Base-by-base conservation (phyloP, 2,113 vertebrate species). In the Oreochromis tanganicae region DNA sequence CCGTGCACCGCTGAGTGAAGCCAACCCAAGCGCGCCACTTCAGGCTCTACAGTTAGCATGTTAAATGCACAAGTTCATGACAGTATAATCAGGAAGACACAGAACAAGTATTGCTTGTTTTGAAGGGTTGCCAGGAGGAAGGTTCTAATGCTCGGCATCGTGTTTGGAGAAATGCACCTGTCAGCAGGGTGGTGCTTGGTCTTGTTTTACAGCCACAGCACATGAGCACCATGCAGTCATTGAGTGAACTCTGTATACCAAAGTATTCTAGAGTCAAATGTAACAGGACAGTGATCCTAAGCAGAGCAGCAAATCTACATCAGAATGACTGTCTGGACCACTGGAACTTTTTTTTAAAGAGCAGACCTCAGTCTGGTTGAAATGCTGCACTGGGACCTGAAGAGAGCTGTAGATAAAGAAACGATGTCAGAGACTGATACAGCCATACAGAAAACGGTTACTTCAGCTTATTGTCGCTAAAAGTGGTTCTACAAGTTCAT, bases 41-140 rank as follows among this genome's bases (percentile, higher is more conserved):
- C 17, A 66, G 2, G 32, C 29, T 36, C 61, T 66, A 36, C 61
- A 36, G 32, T 66, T 66, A 0, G 1, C 17, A 0, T 36, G 61
- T n/a, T 12, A 66, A 32, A 61, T 63, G 16, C 29, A 5, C 34
- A 1, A 66, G 61, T 66, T 21, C 1, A 0, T 66, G 34, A 66
- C 61, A 13, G 34, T 4, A 66, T 38, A 36, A n/a, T 66, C 34
- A 21, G 34, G 34, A 66, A 66, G 10, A 66, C 34, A 38, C 61
- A 0, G 61, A 66, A 66, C 61, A 38, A 36, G 32, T 38, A 6
- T 38, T 34, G 17, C 0, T 66, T 66, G 61, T 66, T 66, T 66
- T 5, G 0, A 63, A 66, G 59, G 32, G 59, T 36, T 36, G 17
- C 9, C 59, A 0, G 1, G 61, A 66, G 61, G 10, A 63, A 34